phyloP scores from a whole-genome alignment of 64 coral and sea anemone species.

The Platygyra sinensis region DNA sequence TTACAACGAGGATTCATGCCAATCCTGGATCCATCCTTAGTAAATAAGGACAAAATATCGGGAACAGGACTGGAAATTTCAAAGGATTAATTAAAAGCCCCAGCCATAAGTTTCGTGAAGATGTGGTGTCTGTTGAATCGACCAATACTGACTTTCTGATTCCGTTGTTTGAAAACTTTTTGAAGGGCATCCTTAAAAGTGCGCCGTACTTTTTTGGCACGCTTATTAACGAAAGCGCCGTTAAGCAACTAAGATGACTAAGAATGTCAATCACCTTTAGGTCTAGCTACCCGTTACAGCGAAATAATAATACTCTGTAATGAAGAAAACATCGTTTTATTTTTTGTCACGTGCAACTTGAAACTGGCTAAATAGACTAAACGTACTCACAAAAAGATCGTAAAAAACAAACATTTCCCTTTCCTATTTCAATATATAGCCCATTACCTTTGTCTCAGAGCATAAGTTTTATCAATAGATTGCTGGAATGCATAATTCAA shows the following conservation, averaged over 20 bases:
- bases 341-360: conserved; percentile 3
- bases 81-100: conserved; percentile 16
- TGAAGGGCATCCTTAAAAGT: conserved; percentile 20
- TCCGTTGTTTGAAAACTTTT: conserved; percentile 11
- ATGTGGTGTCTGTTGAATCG: conserved; percentile 7
- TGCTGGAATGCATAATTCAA: background rate
- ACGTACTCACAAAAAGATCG: conserved; percentile 12
- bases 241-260: background rate
- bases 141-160: conserved; percentile 1
- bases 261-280: conserved; percentile 6
- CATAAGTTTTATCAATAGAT: background rate
- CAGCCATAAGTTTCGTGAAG: conserved; percentile 13
- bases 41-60: conserved; percentile 12
- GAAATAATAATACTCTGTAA: conserved; percentile 9
- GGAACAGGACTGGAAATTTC: conserved; percentile 4
- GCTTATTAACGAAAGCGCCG: background rate
- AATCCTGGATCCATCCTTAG: conserved; percentile 18
- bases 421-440: conserved; percentile 25
- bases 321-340: conserved; percentile 21
- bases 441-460: background rate
- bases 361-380: conserved; percentile 32
- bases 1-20: background rate
- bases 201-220: background rate
- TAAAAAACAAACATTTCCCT: background rate
- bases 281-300: background rate